Evolutionary conservation across 2,113 vertebrate species (phyloP).

Genomic region (Pachycephala philippinensis): DNA sequence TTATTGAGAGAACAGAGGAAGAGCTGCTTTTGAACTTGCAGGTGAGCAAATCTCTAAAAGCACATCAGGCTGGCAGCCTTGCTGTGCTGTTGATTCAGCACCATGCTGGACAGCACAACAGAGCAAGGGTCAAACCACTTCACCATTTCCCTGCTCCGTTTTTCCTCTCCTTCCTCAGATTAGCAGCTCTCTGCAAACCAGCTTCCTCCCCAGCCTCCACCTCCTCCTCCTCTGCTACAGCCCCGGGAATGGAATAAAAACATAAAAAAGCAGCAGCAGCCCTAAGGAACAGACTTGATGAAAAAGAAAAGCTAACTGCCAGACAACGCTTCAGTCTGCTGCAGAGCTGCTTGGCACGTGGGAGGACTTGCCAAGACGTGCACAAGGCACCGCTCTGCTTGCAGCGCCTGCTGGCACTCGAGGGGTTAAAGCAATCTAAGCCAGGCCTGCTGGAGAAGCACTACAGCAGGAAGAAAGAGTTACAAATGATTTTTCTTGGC

Average conservation of each 20-base stretch:
- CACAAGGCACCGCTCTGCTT: constrained; percentile 25
- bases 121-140: background rate
- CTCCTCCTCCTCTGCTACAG: background rate
- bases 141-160: background rate
- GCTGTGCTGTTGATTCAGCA: background rate
- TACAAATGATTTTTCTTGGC: constrained; percentile 76
- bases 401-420: background rate
- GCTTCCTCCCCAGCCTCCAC: background rate
- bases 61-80: background rate
- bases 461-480: constrained; percentile 63
- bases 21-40: background rate
- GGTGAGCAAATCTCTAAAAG: background rate
- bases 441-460: constrained; percentile 50
- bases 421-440: constrained; percentile 52
- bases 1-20: background rate
- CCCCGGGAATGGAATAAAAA: constrained; percentile 12
- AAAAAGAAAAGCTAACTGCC: constrained; percentile 59
- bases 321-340: constrained; percentile 42
- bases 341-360: background rate
- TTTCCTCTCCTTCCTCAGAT: background rate
- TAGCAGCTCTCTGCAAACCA: background rate
- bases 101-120: background rate
- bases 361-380: constrained; percentile 34
- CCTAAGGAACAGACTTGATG: constrained; percentile 35
- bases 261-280: constrained; percentile 27